Percentiles rank a stretch among this genome's conserved stretches.
These are phyloP conservation scores for Emydoidea blandingii DNA, from an alignment of 2,797 vertebrate species.

Conservation along the genomic window DNA sequence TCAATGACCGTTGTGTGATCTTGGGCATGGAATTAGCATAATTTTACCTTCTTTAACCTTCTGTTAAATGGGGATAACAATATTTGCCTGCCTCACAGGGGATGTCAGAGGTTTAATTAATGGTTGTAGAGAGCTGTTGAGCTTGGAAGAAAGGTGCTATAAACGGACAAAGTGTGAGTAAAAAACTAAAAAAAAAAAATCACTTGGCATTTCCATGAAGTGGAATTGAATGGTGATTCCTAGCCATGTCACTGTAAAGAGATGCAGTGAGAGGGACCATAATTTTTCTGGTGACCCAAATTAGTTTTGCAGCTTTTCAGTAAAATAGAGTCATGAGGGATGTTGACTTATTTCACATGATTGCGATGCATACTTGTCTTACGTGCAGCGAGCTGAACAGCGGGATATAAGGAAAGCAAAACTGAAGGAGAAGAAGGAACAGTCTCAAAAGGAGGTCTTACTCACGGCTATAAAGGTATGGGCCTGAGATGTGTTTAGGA, in stretches of 20 bases:
- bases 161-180: not conserved
- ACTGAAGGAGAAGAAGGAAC: conserved; percentile 85
- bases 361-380: not conserved
- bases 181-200: not conserved
- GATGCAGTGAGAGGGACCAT: not conserved
- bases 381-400: conserved; percentile 85
- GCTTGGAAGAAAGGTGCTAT: not conserved
- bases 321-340: not conserved
- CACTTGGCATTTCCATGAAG: not conserved
- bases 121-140: not conserved
- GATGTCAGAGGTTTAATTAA: not conserved
- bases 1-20: not conserved
- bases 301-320: fast-evolving
- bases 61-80: not conserved
- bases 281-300: not conserved
- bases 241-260: fast-evolving
- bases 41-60: not conserved
- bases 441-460: conserved; percentile 80
- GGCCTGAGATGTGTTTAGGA: not conserved
- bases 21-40: not conserved
- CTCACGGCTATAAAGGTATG: conserved; percentile 84
- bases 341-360: not conserved
- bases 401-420: conserved; percentile 91
- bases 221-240: not conserved
- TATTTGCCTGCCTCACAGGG: not conserved